A percentile compares a stretch with the other conserved stretches of the same genome.
Conservation (phyloP, 2,113 vertebrate genomes). For the Stegostoma tigrinum region DNA sequence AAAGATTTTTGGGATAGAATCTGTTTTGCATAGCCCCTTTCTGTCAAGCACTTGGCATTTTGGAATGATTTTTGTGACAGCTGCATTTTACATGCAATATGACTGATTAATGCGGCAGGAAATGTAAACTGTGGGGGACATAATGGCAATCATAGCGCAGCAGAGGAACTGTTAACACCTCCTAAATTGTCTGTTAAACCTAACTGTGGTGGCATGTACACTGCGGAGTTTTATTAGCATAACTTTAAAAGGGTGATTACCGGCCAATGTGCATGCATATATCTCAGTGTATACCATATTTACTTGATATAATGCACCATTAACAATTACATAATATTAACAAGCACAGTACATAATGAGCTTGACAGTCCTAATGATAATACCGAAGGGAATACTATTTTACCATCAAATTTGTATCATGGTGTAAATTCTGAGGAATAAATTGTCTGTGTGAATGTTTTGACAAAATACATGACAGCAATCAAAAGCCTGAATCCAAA, state of each 20-base stretch:
- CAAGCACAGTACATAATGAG: background rate
- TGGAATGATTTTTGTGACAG: conserved; percentile 15
- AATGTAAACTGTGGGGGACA: background rate
- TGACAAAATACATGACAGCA: background rate
- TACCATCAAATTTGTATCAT: background rate
- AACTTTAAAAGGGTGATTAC: background rate
- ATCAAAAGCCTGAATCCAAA: background rate
- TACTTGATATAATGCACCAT: background rate
- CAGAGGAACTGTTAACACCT: conserved; percentile 20
- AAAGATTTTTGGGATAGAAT: background rate
- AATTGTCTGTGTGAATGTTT: background rate
- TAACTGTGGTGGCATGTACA: background rate
- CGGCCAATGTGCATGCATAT: background rate
- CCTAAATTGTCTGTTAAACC: background rate
- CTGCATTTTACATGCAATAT: conserved; percentile 2
- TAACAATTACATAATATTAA: background rate
- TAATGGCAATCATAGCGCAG: conserved; percentile 9
- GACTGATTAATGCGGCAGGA: background rate
- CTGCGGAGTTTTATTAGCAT: background rate
- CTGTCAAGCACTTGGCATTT: background rate
- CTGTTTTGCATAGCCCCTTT: background rate
- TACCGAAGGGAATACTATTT: background rate
- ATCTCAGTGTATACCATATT: background rate
- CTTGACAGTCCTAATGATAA: background rate
- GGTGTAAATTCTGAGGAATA: background rate